Evolutionary conservation across 2,797 vertebrate species (phyloP), one percentile per base, ranked within the genome.

Genomic region (Cetoscarus ocellatus): DNA sequence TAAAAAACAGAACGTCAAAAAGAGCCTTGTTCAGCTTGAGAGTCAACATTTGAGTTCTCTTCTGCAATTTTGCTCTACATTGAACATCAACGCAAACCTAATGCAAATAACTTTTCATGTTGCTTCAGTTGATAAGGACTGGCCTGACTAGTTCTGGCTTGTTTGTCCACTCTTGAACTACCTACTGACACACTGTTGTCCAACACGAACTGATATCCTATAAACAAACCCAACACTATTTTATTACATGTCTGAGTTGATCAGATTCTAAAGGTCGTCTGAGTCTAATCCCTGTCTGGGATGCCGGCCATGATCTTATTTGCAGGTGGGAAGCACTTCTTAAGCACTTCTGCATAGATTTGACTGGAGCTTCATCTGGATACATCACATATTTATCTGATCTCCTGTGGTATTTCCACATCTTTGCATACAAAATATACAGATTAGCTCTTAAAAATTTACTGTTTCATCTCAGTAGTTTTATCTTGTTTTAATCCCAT

Each of bases 231-330:
- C 11, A 12, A 27, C 39, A 36, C n/a, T 4, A 3, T 40, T 39
- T 15, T n/a, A 45, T 39, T 42, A 54, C 47, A 42, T n/a, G n/a
- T 10, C 1, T 45, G 39, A 38, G 58, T 54, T 71, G n/a, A 67
- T 68, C 40, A 2, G 47, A 56, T 55, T 59, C 40, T 67, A 64
- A 55, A 47, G 50, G 47, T 7, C 61, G 59, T 35, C 34, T 19
- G 14, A 17, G 50, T 53, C 52, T 56, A 71, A 72, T 76, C 55
- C 17, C 10, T 14, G 19, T 0, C 11, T 53, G 47, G 42, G 51
- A 72, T 10, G 15, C 64, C 0, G 56, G 15, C 52, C 55, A 14
- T 51, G 58, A 74, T 55, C 62, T 55, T 56, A 71, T 71, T 64
- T 42, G 59, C 13, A 60, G 42, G 55, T 50, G 48, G 68, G 59